Evolutionary conservation across 2,797 vertebrate species (phyloP), one percentile per base, ranked within the genome.

Genomic region (Protonibea diacanthus): DNA sequence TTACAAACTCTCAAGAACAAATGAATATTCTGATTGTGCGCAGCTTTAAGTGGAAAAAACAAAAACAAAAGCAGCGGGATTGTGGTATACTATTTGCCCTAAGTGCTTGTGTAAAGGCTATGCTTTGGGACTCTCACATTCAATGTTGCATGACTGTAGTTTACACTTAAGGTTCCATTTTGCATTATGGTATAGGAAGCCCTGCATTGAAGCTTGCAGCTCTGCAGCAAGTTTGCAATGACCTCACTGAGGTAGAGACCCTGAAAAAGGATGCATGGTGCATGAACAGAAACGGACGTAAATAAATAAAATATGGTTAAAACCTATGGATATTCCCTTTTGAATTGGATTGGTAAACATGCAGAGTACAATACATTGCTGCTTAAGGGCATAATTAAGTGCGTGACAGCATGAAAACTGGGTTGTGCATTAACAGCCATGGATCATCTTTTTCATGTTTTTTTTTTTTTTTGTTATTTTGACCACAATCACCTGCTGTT

Each of bases 241-340:
- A 95, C 94, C 94, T 95, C 91, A 86, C 93, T 95, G 95, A 96
- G 95, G 94, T 95, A 95, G 95, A 96, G 89, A 94, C 91, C 90
- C 89, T 92, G 91, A 90, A 93, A 90, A 93, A 90, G 81, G 88
- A 91, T 93, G 93, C 89, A 87, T 87, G 92, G 87, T 91, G 92
- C 90, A 92, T 72, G 72, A 91, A 89, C 49, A 58, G 86, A 81
- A 86, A 73, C 62, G 77, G 7, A 78, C 75, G 88, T 38, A 70
- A 60, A 65, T 71, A 84, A 86, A 88, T 81, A 73, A 93, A 89
- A 83, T 48, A 76, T 85, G 84, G 78, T 80, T 64, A 21, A 76
- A 85, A 89, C 73, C 60, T 75, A 74, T 77, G 81, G 66, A 78
- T 82, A 84, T 87, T 94, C 88, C 87, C 88, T 90, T 92, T 89